A percentile compares a stretch with the other conserved stretches of the same genome.
Evolutionary conservation across 1,140 invertebrate species (phyloP).

Genomic region (Chironomus tepperi): DNA sequence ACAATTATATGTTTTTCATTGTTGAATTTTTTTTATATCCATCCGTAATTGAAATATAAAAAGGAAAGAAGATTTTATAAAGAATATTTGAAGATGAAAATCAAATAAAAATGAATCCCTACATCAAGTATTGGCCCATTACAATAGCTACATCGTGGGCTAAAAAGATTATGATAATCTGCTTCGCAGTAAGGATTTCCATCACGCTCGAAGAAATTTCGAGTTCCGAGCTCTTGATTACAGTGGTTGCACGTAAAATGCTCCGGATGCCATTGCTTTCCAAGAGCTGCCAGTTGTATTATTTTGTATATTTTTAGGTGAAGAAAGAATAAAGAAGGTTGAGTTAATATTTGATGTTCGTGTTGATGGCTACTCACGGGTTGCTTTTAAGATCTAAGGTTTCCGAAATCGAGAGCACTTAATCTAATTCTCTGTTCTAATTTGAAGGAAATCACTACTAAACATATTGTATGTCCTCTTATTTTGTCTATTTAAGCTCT

Average conservation of each 20-base stretch:
- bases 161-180: conserved; percentile 97
- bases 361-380: not conserved
- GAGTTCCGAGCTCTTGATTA: conserved; percentile 89
- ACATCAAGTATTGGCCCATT: conserved; percentile 97
- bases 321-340: conserved; percentile 56
- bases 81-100: no score
- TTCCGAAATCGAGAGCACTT: no score
- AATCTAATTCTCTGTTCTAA: no score
- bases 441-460: no score
- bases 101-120: conserved; percentile 29
- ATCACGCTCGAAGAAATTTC: conserved; percentile 97
- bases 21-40: no score
- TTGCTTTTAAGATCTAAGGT: no score
- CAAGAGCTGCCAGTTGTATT: conserved; percentile 65
- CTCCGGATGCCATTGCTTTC: conserved; percentile 99
- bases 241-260: conserved; percentile 98
- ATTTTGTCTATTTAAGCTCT: no score
- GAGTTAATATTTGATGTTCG: conserved; percentile 27
- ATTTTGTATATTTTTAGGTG: not conserved
- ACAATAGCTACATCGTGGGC: conserved; percentile 95
- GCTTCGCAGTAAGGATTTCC: conserved; percentile 95
- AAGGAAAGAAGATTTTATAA: no score
- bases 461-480: no score
- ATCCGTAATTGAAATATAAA: no score
- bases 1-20: no score